Evolutionary conservation across 2,113 vertebrate species (phyloP).

Genomic region (Catharus minimus): DNA sequence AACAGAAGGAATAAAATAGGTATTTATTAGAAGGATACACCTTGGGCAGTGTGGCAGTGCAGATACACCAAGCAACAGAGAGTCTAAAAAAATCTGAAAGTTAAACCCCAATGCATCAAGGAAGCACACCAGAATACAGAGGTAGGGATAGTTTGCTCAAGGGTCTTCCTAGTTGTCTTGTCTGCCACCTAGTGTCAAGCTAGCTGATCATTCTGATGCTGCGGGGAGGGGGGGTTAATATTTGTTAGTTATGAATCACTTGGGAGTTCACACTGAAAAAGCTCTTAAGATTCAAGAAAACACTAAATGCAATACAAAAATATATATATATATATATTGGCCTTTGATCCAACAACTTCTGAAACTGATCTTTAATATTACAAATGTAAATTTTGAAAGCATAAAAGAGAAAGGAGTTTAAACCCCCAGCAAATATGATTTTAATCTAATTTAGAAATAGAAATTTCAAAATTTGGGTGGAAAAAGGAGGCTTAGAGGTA

Average conservation of each 20-base stretch:
- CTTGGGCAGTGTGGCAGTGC: no score
- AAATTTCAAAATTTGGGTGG: not conserved
- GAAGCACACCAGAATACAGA: not conserved
- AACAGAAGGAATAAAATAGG: no score
- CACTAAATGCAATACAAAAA: not conserved
- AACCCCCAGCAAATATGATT: not conserved
- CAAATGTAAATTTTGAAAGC: not conserved
- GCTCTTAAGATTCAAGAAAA: not conserved
- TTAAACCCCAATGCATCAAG: no score
- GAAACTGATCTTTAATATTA: not conserved
- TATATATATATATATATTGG: no score
- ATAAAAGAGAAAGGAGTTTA: not conserved
- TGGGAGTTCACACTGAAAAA: not conserved
- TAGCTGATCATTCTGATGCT: not conserved
- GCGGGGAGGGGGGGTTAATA: no score
- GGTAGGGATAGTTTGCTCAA: not conserved
- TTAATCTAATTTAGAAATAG: not conserved
- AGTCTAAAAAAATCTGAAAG: no score
- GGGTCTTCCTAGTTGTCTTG: not conserved
- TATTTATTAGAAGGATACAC: no score
- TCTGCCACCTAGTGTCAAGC: slow-evolving; percentile 53
- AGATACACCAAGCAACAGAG: no score
- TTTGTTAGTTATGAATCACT: not conserved
- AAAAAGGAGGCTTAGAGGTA: not conserved
- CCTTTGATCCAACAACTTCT: not conserved